A percentile compares a stretch with the other conserved stretches of the same genome.
Evolutionary conservation across 2,888 invertebrate species (phyloP).

Genomic region (Drosophila gaucha): DNA sequence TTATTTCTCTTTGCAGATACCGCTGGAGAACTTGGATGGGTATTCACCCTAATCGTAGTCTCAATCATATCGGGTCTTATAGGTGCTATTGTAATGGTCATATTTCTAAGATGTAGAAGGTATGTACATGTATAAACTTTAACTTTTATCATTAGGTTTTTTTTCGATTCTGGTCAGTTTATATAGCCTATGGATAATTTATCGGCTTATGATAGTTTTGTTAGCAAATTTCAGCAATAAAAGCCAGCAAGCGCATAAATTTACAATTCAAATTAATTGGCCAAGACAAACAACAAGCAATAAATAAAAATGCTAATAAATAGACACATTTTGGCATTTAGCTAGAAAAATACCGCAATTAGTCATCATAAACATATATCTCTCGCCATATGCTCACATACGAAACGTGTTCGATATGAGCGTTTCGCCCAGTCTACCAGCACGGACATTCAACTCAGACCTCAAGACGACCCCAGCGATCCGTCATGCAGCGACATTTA

Average conservation of each 20-base stretch:
- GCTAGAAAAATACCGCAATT: conserved; percentile 68
- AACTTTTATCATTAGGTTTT: no score
- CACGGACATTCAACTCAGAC: conserved; percentile 69
- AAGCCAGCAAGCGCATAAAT: conserved; percentile 41
- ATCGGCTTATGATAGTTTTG: conserved; percentile 1
- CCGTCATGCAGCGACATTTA: conserved; percentile 76
- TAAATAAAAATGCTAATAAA: conserved; percentile 60
- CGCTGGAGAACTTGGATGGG: conserved; percentile 86
- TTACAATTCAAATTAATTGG: conserved; percentile 73
- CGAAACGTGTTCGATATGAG: conserved; percentile 14
- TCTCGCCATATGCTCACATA: conserved; percentile 5
- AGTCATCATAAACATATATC: conserved; percentile 62
- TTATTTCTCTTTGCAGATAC: conserved; percentile 80
- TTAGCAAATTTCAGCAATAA: conserved; percentile 22
- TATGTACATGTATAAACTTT: conserved; percentile 69
- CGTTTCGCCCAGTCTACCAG: conserved; percentile 13
- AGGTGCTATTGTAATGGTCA: conserved; percentile 90
- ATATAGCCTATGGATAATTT: no score
- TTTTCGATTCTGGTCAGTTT: not conserved
- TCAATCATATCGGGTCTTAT: conserved; percentile 89
- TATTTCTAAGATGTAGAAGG: conserved; percentile 88
- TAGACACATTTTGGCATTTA: conserved; percentile 70
- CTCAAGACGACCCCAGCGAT: conserved; percentile 68
- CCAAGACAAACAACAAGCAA: conserved; percentile 50
- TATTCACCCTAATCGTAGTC: conserved; percentile 89